Percentiles rank a stretch among this genome's conserved stretches.
Conservation (phyloP, 2,888 invertebrate species). For the Machimus atricapillus region DNA sequence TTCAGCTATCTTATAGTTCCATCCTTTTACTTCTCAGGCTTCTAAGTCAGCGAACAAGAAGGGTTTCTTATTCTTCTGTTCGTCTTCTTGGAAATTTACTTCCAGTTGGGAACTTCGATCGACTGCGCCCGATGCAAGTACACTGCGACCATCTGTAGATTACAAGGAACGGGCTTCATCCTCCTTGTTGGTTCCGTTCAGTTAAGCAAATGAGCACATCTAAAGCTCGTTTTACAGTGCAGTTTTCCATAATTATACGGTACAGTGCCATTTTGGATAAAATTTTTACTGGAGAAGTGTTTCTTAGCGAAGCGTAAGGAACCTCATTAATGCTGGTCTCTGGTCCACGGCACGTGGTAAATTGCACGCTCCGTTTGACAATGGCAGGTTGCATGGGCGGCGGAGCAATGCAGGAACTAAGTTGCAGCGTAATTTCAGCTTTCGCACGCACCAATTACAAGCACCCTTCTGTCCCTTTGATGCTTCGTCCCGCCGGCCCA, state of each 20-base stretch:
- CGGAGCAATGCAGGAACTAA: background rate
- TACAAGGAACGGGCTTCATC: background rate
- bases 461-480: background rate
- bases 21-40: background rate
- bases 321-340: conserved; percentile 7
- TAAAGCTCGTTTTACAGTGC: conserved; percentile 17
- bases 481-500: background rate
- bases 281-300: conserved; percentile 11
- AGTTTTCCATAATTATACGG: conserved; percentile 27
- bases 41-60: background rate
- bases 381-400: background rate
- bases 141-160: conserved; percentile 1
- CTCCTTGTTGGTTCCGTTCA: conserved; percentile 20
- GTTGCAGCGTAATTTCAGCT: conserved; percentile 29
- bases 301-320: conserved; percentile 16
- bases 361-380: conserved; percentile 5
- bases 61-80: background rate
- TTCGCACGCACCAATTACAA: conserved; percentile 32
- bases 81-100: background rate
- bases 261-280: conserved; percentile 17
- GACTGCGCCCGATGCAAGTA: background rate
- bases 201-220: conserved; percentile 23
- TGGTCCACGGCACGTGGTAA: conserved; percentile 19
- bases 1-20: background rate
- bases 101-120: background rate